These are phyloP conservation scores for Catamblyrhynchus diadema DNA, from an alignment of 2,797 vertebrate species.

Conservation along the genomic window DNA sequence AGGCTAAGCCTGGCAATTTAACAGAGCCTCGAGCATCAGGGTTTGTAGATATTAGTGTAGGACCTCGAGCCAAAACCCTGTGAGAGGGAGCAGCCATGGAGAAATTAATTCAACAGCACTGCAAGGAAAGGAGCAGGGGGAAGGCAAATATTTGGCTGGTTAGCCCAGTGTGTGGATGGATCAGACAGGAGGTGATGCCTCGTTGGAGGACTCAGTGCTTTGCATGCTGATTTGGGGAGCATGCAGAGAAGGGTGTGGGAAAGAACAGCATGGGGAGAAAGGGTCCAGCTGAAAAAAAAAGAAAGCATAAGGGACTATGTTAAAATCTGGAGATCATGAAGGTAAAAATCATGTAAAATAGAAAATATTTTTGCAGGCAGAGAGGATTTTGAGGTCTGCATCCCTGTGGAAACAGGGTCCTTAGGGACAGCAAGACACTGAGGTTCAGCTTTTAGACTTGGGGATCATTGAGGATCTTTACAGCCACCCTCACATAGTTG, in stretches of 20 bases:
- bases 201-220: background rate
- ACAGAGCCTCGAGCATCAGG: background rate
- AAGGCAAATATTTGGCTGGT: background rate
- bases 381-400: background rate
- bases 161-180: background rate
- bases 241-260: background rate
- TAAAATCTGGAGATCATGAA: background rate
- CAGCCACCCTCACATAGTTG: background rate
- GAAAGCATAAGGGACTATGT: background rate
- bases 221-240: background rate
- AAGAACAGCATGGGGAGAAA: background rate
- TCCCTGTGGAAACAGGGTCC: background rate
- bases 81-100: background rate
- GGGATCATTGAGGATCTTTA: rapidly evolving
- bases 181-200: background rate
- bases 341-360: background rate
- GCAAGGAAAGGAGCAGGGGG: background rate
- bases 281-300: background rate
- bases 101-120: background rate
- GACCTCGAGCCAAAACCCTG: background rate
- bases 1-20: background rate
- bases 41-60: background rate
- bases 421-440: background rate
- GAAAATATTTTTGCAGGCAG: background rate
- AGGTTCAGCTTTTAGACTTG: background rate